phyloP scores from a whole-genome alignment of 2,888 invertebrate genomes.

The Nasonia oneida region DNA sequence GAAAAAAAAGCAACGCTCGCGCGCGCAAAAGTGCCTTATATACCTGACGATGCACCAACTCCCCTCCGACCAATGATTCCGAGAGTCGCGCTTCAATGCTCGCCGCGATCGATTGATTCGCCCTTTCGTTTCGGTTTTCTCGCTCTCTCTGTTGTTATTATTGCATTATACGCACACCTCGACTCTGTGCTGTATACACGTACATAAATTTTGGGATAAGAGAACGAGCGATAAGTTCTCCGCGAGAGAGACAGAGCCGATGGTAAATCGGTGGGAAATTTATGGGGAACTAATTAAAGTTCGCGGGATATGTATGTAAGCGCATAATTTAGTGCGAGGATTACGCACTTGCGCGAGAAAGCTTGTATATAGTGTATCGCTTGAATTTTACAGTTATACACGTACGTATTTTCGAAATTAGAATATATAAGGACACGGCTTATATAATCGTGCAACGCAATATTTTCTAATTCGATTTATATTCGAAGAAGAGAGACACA shows the following conservation, averaged over 20 bases:
- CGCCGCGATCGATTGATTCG: constrained; percentile 60
- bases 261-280: constrained; percentile 31
- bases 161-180: constrained; percentile 33
- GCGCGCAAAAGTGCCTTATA: constrained; percentile 13
- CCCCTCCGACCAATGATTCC: constrained; percentile 59
- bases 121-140: not conserved
- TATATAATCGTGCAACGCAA: not conserved
- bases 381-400: not conserved
- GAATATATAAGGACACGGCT: not conserved
- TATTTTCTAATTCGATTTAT: not conserved
- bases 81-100: constrained; percentile 59
- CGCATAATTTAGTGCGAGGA: constrained; percentile 48
- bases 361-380: not conserved
- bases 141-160: constrained; percentile 19
- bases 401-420: not conserved
- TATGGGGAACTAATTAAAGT: constrained; percentile 52
- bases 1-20: constrained; percentile 31
- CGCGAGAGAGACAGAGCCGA: not conserved
- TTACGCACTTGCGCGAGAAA: constrained; percentile 46
- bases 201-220: constrained; percentile 52
- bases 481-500: not conserved
- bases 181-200: not conserved
- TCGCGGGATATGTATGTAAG: constrained; percentile 11
- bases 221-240: not conserved
- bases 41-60: not conserved